A percentile compares a stretch with the other conserved stretches of the same genome.
Evolutionary conservation across 2,888 invertebrate species (phyloP).

Genomic region (Petrophora chlorosata): DNA sequence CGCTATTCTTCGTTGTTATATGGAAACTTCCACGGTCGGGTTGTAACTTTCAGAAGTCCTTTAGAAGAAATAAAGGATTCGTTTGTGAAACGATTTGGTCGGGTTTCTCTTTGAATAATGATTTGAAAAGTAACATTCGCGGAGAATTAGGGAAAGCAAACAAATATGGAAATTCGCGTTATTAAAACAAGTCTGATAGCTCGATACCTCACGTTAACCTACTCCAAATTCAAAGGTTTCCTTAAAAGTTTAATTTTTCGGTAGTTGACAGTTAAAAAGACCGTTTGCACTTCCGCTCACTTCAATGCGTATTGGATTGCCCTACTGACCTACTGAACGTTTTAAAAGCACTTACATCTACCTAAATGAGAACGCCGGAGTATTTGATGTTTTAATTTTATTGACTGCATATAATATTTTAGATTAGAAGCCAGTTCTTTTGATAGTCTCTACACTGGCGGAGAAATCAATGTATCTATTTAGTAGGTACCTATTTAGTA

Average conservation of each 20-base stretch:
- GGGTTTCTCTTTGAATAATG: slow-evolving; percentile 8
- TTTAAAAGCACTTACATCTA: slow-evolving; percentile 19
- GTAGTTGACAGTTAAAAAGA: slow-evolving; percentile 10
- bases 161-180: slow-evolving; percentile 32
- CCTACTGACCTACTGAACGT: slow-evolving; percentile 21
- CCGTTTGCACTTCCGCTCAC: slow-evolving; percentile 14
- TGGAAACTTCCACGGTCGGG: slow-evolving; percentile 4
- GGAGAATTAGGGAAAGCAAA: slow-evolving; percentile 25
- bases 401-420: no score
- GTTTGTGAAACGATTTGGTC: slow-evolving; percentile 2
- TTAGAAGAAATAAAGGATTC: slow-evolving; percentile 7
- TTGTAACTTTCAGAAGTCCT: slow-evolving; percentile 13
- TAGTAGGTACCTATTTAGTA: no score
- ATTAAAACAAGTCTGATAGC: slow-evolving; percentile 32
- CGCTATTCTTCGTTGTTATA: slow-evolving; percentile 5
- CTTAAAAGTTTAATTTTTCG: slow-evolving; percentile 18
- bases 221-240: slow-evolving; percentile 25
- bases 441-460: no score
- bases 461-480: no score
- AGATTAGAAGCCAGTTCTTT: no score
- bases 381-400: not conserved
- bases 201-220: slow-evolving; percentile 30
- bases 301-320: slow-evolving; percentile 12
- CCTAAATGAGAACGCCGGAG: not conserved
- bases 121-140: slow-evolving; percentile 6